Evolutionary conservation across 2,888 invertebrate genomes (phyloP).

Genomic region (Serripes groenlandicus): DNA sequence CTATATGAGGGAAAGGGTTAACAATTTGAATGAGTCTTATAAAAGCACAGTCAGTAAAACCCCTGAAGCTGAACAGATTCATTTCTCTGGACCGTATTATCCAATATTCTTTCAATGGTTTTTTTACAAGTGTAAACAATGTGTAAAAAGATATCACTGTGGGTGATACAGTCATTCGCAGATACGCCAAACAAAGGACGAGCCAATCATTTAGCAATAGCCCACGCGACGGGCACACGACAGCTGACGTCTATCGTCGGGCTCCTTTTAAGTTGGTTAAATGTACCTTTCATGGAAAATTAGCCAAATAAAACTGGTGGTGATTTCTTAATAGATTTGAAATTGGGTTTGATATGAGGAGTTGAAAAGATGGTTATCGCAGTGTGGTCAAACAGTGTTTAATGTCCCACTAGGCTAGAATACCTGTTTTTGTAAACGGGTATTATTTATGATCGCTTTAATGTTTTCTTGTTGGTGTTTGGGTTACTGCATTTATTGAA

Average conservation of each 20-base stretch:
- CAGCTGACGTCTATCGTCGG: slow-evolving; percentile 45
- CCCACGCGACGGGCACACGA: slow-evolving; percentile 61
- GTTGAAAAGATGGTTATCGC: slow-evolving; percentile 22
- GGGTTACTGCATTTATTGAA: slow-evolving; percentile 7
- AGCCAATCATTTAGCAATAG: slow-evolving; percentile 38
- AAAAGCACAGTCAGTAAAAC: neutral
- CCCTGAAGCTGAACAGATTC: neutral
- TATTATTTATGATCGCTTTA: slow-evolving; percentile 22
- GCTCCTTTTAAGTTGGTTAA: slow-evolving; percentile 37
- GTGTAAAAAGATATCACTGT: slow-evolving; percentile 17
- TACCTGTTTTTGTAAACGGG: slow-evolving; percentile 21
- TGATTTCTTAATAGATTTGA: slow-evolving; percentile 40
- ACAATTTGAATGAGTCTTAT: neutral
- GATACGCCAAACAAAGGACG: slow-evolving; percentile 37
- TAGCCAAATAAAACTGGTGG: slow-evolving; percentile 39
- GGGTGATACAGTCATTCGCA: slow-evolving; percentile 3
- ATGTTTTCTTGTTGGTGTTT: slow-evolving; percentile 22
- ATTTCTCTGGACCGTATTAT: neutral
- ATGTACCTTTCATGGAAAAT: slow-evolving; percentile 43
- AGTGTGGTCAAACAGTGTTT: slow-evolving; percentile 29
- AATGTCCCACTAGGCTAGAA: slow-evolving; percentile 7
- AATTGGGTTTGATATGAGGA: slow-evolving; percentile 22
- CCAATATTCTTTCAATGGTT: slow-evolving; percentile 23
- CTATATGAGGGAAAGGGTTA: too few relatives aligned
- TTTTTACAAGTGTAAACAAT: slow-evolving; percentile 31